phyloP scores from a whole-genome alignment of 2,113 vertebrate genomes.

The Heterotis niloticus region DNA sequence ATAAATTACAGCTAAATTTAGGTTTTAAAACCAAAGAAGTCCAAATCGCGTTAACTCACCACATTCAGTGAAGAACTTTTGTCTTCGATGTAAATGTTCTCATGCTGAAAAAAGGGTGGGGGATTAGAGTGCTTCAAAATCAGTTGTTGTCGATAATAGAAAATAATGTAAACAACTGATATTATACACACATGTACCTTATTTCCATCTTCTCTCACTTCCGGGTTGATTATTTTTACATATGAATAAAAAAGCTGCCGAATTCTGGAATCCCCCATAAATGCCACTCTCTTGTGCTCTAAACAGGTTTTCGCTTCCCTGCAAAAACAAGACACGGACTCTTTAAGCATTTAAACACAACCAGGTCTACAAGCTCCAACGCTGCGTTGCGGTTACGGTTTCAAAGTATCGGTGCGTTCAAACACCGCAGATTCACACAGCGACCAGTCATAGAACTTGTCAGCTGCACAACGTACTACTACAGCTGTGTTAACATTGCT shows the following conservation, averaged over 20 bases:
- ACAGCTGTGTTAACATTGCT: too few relatives aligned
- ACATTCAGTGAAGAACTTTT: conserved; percentile 76
- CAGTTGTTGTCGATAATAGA: background rate
- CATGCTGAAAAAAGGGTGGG: conserved; percentile 68
- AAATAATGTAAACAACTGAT: background rate
- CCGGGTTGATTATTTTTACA: conserved; percentile 82
- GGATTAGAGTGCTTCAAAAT: too few relatives aligned
- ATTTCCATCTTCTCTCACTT: conserved; percentile 78
- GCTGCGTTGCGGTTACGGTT: too few relatives aligned
- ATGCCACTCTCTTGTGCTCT: conserved; percentile 76
- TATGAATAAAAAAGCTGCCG: conserved; percentile 91
- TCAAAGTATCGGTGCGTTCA: too few relatives aligned
- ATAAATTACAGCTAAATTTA: too few relatives aligned
- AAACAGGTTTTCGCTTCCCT: conserved; percentile 94
- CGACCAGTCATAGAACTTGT: too few relatives aligned
- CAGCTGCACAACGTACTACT: too few relatives aligned
- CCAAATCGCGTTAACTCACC: conserved; percentile 66
- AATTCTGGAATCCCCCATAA: conserved; percentile 93
- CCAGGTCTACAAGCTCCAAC: too few relatives aligned
- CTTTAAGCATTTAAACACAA: background rate
- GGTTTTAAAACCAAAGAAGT: background rate
- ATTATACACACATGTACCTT: conserved; percentile 71
- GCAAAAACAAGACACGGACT: conserved; percentile 49
- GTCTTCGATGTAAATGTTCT: conserved; percentile 87
- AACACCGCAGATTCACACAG: too few relatives aligned